These are phyloP conservation scores for Gambusia holbrooki DNA, from an alignment of 2,113 vertebrate genomes.

Conservation along the genomic window DNA sequence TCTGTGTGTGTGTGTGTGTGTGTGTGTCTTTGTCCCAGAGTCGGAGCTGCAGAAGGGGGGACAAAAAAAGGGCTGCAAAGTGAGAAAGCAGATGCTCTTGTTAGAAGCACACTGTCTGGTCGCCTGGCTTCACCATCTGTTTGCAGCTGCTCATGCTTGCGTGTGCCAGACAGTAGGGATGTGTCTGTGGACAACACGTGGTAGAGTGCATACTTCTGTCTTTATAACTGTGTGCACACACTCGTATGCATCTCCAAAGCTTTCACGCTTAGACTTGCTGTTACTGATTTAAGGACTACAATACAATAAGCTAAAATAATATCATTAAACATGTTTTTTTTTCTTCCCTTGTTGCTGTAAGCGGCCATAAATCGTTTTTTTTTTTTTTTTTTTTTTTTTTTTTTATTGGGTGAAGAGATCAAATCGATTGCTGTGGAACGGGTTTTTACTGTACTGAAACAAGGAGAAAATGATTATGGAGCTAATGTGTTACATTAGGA, in stretches of 20 bases:
- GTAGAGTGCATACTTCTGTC: neutral
- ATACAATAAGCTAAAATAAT: neutral
- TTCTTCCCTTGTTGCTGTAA: neutral
- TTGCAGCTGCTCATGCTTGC: slow-evolving; percentile 71
- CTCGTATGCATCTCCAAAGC: neutral
- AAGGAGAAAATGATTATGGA: neutral
- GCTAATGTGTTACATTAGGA: neutral
- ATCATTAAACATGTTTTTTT: neutral
- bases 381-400: too few relatives aligned
- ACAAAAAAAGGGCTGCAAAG: slow-evolving; percentile 35
- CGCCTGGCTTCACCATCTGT: slow-evolving; percentile 68
- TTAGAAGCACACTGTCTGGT: slow-evolving; percentile 64
- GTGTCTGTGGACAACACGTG: slow-evolving; percentile 12
- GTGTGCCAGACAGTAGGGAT: slow-evolving; percentile 34
- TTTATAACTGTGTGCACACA: neutral
- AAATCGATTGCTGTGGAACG: neutral
- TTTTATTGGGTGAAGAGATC: neutral
- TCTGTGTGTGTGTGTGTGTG: slow-evolving; percentile 14
- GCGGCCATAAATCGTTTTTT: neutral
- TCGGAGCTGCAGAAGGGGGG: neutral
- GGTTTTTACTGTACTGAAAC: neutral
- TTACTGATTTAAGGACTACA: neutral
- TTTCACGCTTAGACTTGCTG: neutral
- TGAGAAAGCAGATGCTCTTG: slow-evolving; percentile 70
- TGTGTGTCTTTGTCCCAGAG: slow-evolving; percentile 28